Conservation (phyloP, 2,113 vertebrate species). For the Clarias macrocephalus region DNA sequence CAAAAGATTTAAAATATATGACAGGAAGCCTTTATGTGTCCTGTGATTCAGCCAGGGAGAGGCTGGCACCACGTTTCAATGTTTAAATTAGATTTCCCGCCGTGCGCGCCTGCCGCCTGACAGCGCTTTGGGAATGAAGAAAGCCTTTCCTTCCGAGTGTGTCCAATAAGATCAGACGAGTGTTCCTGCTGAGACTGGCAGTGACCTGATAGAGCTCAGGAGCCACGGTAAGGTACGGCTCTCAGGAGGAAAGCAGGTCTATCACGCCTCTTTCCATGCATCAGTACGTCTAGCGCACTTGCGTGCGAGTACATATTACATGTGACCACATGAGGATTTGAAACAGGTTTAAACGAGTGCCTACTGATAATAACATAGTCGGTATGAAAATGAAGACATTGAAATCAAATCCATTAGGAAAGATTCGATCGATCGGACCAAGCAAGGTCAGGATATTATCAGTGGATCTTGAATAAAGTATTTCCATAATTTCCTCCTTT, state of each 20-base stretch:
- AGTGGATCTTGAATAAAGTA: not conserved
- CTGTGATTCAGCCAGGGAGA: slow-evolving; percentile 49
- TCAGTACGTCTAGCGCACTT: slow-evolving; percentile 7
- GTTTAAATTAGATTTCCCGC: slow-evolving; percentile 66
- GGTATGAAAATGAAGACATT: not conserved
- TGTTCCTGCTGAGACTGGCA: slow-evolving; percentile 24
- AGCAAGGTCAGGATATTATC: not conserved
- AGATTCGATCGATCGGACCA: no score
- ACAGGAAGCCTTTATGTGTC: slow-evolving; percentile 52
- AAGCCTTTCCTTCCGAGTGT: slow-evolving; percentile 43
- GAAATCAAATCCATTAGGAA: not conserved
- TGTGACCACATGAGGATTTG: not conserved
- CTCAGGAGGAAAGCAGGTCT: not conserved
- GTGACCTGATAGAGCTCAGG: slow-evolving; percentile 5
- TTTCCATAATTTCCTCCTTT: no score
- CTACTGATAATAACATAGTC: not conserved
- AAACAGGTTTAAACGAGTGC: not conserved
- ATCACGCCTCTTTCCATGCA: not conserved
- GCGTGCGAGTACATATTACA: not conserved
- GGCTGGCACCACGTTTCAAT: slow-evolving; percentile 59
- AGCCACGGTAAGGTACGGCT: slow-evolving; percentile 5
- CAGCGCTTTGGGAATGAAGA: slow-evolving; percentile 54
- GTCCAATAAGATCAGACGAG: slow-evolving; percentile 49
- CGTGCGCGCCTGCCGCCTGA: slow-evolving; percentile 42
- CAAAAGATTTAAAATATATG: slow-evolving; percentile 50